Percentiles rank a stretch among this genome's conserved stretches.
phyloP scores from a whole-genome alignment of 2,113 vertebrate genomes.

The Nycticryphes semicollaris region DNA sequence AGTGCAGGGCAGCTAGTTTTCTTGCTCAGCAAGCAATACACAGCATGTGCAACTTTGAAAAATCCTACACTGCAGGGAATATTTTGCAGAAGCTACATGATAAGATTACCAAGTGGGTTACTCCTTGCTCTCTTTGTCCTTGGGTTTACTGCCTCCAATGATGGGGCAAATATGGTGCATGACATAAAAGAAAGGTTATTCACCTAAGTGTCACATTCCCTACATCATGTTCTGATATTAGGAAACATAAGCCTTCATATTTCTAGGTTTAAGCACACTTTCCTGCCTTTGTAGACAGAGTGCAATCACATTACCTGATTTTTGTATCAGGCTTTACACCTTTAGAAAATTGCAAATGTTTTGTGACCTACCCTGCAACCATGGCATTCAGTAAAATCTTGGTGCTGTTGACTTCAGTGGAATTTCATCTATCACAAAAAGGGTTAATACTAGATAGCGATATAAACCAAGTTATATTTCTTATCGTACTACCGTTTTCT shows the following conservation, averaged over 20 bases:
- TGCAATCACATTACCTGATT: neutral
- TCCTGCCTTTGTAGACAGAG: neutral
- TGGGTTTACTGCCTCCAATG: constrained; percentile 63
- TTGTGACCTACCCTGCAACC: neutral
- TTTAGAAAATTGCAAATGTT: neutral
- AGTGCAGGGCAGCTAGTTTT: constrained; percentile 47
- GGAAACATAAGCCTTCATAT: neutral
- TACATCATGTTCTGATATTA: neutral
- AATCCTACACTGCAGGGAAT: constrained; percentile 70
- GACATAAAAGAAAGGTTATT: neutral
- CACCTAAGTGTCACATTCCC: neutral
- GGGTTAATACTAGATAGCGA: neutral
- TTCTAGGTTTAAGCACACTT: neutral
- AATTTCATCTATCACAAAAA: neutral
- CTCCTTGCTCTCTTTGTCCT: constrained; percentile 74
- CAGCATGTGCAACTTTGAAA: constrained; percentile 70
- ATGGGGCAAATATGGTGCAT: constrained; percentile 14
- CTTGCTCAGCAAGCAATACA: constrained; percentile 56
- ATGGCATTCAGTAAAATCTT: neutral
- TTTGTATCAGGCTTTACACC: neutral
- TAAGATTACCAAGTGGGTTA: constrained; percentile 71
- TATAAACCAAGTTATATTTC: neutral
- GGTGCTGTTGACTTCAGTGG: neutral
- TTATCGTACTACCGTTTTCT: neutral
- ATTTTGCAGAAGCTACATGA: constrained; percentile 74